These are phyloP conservation scores for Enteromius radiatus DNA, from an alignment of 2,797 vertebrate genomes.

Conservation along the genomic window DNA sequence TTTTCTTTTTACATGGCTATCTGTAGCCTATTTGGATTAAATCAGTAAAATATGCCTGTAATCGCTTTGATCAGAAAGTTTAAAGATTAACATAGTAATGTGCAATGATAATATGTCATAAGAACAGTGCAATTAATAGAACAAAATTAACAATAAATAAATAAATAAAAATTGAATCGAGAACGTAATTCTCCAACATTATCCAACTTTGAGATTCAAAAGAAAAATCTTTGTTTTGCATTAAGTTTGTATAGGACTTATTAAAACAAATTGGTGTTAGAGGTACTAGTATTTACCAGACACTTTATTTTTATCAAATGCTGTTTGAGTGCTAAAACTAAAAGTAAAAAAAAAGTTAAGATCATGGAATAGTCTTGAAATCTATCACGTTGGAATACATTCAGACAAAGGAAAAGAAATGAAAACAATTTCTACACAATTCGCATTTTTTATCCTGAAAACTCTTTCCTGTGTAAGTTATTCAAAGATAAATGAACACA, in stretches of 20 bases:
- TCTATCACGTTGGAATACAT: neutral
- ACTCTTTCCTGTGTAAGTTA: neutral
- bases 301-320: neutral
- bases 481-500: neutral
- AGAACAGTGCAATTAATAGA: neutral
- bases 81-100: neutral
- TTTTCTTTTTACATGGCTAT: neutral
- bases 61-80: neutral
- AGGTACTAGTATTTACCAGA: neutral
- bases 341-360: neutral
- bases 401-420: neutral
- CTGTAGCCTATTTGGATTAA: neutral
- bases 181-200: neutral
- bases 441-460: neutral
- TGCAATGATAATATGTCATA: neutral
- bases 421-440: neutral
- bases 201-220: neutral
- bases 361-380: neutral
- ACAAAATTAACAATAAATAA: neutral
- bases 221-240: neutral
- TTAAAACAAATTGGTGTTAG: neutral
- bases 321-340: neutral
- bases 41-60: neutral
- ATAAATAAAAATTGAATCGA: neutral
- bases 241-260: constrained; percentile 1